Conservation (phyloP, 2,113 vertebrate genomes). For the Dasyurus viverrinus region DNA sequence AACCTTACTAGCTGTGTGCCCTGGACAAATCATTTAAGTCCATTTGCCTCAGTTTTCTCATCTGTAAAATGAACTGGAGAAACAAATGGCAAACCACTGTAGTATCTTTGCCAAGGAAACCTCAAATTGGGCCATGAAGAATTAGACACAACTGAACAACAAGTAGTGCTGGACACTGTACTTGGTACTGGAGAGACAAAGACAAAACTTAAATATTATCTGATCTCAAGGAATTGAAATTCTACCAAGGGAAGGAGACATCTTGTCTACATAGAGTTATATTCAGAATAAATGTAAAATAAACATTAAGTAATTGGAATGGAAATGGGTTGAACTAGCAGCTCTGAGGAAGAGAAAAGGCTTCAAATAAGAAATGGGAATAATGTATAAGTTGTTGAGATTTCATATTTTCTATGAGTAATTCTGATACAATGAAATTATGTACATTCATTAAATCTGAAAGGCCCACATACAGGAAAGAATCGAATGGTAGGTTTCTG, state of each 20-base stretch:
- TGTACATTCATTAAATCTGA: neutral
- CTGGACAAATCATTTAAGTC: neutral
- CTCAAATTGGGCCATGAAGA: neutral
- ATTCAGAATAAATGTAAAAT: neutral
- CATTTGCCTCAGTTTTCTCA: neutral
- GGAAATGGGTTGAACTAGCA: neutral
- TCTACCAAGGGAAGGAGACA: neutral
- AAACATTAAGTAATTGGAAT: neutral
- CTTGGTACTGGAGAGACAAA: neutral
- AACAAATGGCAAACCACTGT: neutral
- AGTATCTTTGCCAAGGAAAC: neutral
- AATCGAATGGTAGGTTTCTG: neutral
- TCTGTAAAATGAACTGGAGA: neutral
- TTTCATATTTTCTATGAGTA: neutral
- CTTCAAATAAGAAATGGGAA: neutral
- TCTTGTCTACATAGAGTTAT: neutral
- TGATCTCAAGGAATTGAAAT: neutral
- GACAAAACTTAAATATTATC: neutral
- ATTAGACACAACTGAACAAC: neutral
- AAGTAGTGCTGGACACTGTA: neutral
- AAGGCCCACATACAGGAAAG: neutral
- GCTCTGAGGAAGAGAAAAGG: neutral
- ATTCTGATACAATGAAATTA: neutral
- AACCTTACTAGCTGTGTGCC: neutral
- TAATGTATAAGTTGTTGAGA: neutral